These are phyloP conservation scores for Diadema setosum DNA, from an alignment of 35 echinoderm and acorn worm genomes.

Conservation along the genomic window DNA sequence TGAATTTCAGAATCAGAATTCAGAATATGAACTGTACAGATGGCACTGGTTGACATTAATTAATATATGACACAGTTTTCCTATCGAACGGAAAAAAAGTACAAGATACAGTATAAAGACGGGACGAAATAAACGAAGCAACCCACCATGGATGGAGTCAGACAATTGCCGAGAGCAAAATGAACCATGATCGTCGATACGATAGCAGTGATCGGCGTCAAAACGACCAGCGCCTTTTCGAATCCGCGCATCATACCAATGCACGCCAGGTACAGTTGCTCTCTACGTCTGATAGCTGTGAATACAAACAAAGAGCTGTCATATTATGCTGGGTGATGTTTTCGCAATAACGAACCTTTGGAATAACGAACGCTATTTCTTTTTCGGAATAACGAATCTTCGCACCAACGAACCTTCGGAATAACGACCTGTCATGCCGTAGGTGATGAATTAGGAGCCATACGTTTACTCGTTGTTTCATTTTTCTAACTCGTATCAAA, in stretches of 20 bases:
- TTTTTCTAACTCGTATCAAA: too few relatives aligned
- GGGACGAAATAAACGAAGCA: not conserved
- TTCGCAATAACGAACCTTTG: too few relatives aligned
- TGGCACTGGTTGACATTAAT: not conserved
- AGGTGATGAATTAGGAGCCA: too few relatives aligned
- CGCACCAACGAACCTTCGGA: too few relatives aligned
- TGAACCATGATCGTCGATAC: conserved; percentile 41
- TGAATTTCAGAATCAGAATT: too few relatives aligned
- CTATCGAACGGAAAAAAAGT: not conserved
- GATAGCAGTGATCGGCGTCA: conserved; percentile 25
- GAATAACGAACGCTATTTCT: too few relatives aligned
- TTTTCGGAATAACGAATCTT: too few relatives aligned
- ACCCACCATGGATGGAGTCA: conserved; percentile 24
- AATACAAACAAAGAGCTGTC: not conserved
- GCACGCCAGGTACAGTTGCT: not conserved
- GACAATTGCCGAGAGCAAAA: conserved; percentile 13
- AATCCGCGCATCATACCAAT: conserved; percentile 35
- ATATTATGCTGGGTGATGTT: too few relatives aligned
- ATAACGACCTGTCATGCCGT: too few relatives aligned
- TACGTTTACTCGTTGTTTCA: too few relatives aligned
- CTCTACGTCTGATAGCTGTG: conserved; percentile 20
- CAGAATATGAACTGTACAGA: too few relatives aligned
- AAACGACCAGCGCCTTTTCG: not conserved
- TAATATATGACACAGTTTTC: not conserved
- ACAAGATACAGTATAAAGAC: not conserved